These are phyloP conservation scores for Pycnomerus fuliginosus DNA, from an alignment of 2,888 invertebrate genomes.

Conservation along the genomic window DNA sequence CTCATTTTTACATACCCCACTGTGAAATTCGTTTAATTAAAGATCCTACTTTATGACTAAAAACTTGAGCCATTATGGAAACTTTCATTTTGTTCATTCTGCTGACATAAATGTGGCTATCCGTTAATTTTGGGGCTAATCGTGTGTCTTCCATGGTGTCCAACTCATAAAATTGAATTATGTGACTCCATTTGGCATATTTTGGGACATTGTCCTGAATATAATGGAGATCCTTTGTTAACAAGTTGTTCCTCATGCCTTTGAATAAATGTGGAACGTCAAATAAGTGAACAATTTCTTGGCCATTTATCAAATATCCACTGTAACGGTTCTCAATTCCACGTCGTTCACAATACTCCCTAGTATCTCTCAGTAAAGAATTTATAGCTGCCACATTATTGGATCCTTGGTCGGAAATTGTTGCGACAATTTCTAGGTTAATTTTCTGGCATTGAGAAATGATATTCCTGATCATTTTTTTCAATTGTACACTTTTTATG, in stretches of 20 bases:
- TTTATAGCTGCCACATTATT: conserved; percentile 32
- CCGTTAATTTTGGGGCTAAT: not conserved
- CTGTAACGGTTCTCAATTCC: conserved; percentile 11
- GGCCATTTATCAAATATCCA: conserved; percentile 20
- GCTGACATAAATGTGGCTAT: no score
- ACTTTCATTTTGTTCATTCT: not conserved
- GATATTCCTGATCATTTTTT: conserved; percentile 19
- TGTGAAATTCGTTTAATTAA: not conserved
- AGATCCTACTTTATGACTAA: no score
- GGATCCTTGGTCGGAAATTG: conserved; percentile 37
- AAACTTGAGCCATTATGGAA: not conserved
- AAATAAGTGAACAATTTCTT: conserved; percentile 28
- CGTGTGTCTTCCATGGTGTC: not conserved
- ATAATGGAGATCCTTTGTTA: conserved; percentile 22
- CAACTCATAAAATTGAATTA: not conserved
- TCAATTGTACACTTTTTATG: conserved; percentile 21
- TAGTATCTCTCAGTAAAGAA: conserved; percentile 21
- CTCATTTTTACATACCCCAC: not conserved
- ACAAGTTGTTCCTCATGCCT: conserved; percentile 24
- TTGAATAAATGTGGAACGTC: conserved; percentile 29
- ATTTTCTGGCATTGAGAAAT: conserved; percentile 19
- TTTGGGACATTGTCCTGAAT: not conserved
- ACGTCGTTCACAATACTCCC: conserved; percentile 11
- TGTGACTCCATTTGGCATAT: not conserved
- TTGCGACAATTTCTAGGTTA: conserved; percentile 26